Evolutionary conservation across 2,888 invertebrate species (phyloP), one percentile per base, ranked within the genome.

Genomic region (Eustalomyia histrio): DNA sequence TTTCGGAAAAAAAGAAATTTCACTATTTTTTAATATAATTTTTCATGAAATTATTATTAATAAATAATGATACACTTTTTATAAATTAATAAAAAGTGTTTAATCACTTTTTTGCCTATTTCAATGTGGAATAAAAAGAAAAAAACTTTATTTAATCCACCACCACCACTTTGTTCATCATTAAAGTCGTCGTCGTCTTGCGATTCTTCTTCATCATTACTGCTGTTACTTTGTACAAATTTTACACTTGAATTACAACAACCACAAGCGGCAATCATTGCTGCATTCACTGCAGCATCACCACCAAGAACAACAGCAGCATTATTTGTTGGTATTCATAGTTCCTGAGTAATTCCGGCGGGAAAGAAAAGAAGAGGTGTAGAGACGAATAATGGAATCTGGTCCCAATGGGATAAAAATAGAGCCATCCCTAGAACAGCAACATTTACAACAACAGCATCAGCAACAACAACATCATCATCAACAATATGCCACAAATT

Each of bases 371-470:
- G 7, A 29, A 50, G 78, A 67, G 83, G 83, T 83, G 80, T 80
- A 53, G 55, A 86, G 86, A 89, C 86, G 86, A 89, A 89, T 87
- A 88, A 90, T 90, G 90, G 90, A 90, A 87, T 87, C 89, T 87
- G 88, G 90, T 87, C 88, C 90, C 87, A 90, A 89, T 85, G 87
- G 86, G 88, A 90, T 90, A 86, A 90, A 90, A 87, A 88, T 90
- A 86, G 90, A 90, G 87, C 88, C 89, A 84, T 86, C 89, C 84
- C 87, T 89, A 84, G 90, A 90, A 85, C 88, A 88, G 76, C 87
- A 87, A 76, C 87, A 87, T 78, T 85, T 80, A 67, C 81, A 67
- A 35, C 53, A 53, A 53, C 65, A 78, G 73, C 81, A 81, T 33
- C 84, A 84, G 67, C 87, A 87, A 69, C 87, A 86, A 74, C 86